These are phyloP conservation scores for Paelopatides confundens DNA, from an alignment of 53 echinoderm and acorn worm species.

Conservation along the genomic window DNA sequence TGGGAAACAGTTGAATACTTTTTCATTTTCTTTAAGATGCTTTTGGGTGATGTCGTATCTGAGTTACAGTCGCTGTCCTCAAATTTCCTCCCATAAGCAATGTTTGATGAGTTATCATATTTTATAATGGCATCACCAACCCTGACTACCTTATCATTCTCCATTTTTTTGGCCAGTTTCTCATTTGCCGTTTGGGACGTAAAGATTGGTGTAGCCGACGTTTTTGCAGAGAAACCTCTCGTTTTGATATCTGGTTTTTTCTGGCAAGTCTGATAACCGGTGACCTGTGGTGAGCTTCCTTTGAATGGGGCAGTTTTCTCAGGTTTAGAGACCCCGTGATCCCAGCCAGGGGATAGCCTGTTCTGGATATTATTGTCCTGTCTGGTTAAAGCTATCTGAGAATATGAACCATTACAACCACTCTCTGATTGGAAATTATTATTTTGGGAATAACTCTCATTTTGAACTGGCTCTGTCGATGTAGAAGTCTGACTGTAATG, in stretches of 20 bases:
- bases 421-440: background rate
- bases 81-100: background rate
- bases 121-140: background rate
- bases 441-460: background rate
- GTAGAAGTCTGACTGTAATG: background rate
- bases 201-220: conserved; percentile 75
- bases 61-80: background rate
- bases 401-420: no score
- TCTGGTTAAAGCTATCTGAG: background rate
- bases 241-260: conserved; percentile 4
- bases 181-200: conserved; percentile 40
- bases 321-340: background rate
- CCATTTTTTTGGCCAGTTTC: background rate
- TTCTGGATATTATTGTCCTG: background rate
- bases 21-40: conserved; percentile 76
- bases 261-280: background rate
- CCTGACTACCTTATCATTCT: background rate
- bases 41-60: conserved; percentile 55
- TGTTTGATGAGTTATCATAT: background rate
- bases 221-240: conserved; percentile 76
- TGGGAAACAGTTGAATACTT: conserved; percentile 13
- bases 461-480: background rate
- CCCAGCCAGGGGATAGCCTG: background rate
- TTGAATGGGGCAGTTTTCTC: background rate
- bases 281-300: background rate